Percentiles rank a stretch among this genome's conserved stretches.
Conservation (phyloP, 2,797 vertebrate genomes). For the Myripristis murdjan region DNA sequence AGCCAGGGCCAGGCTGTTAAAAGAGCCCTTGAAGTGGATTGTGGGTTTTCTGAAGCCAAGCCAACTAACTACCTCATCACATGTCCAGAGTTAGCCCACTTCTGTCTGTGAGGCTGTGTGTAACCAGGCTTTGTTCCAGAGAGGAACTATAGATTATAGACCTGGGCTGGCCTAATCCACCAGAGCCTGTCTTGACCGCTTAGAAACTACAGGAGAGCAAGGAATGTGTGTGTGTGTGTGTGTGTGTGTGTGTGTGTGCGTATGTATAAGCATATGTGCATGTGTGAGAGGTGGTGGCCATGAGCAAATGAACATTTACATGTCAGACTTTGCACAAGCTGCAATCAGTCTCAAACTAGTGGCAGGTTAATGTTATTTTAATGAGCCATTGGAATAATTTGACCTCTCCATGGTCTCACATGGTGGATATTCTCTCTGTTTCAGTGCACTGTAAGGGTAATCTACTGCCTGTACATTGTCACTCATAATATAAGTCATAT, state of each 20-base stretch:
- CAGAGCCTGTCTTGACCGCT: not conserved
- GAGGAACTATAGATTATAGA: not conserved
- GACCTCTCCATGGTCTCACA: no score
- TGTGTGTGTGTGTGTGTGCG: not conserved
- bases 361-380: no score
- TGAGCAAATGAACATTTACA: no score
- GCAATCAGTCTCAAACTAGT: no score
- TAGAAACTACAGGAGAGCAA: not conserved
- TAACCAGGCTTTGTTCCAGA: constrained; percentile 1
- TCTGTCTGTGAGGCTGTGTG: constrained; percentile 4
- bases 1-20: not conserved
- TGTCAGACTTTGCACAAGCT: no score
- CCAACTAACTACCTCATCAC: constrained; percentile 35
- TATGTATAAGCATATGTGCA: no score
- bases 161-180: constrained; percentile 5
- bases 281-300: not conserved
- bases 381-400: no score
- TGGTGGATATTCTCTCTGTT: no score
- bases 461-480: no score
- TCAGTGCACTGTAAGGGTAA: no score
- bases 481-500: no score
- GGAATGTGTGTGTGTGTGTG: constrained; percentile 5
- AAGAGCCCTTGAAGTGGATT: constrained; percentile 20
- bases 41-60: constrained; percentile 19
- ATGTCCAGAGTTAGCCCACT: constrained; percentile 26